A percentile compares a stretch with the other conserved stretches of the same genome.
Evolutionary conservation across 2,113 vertebrate genomes (phyloP).

Genomic region (Myanophis thanlyinensis): DNA sequence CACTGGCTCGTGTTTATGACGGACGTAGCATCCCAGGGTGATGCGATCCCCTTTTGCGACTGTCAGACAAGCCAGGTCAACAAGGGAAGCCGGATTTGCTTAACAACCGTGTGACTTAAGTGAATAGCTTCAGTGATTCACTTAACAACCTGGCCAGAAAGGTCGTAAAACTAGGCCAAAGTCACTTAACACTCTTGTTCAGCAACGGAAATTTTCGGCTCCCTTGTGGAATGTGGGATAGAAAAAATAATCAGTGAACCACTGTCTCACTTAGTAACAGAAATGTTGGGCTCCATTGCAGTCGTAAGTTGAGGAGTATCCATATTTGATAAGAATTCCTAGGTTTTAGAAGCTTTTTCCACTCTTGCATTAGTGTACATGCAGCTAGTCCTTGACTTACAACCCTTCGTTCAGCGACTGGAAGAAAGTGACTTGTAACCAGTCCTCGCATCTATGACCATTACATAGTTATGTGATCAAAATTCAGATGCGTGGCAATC

Average conservation of each 20-base stretch:
- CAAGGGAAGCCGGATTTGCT: background rate
- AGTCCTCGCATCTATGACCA: background rate
- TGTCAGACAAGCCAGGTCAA: background rate
- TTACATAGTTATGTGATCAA: background rate
- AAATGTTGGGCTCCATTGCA: no score
- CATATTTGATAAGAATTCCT: background rate
- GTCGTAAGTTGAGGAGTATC: background rate
- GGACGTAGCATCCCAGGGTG: no score
- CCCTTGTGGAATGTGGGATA: no score
- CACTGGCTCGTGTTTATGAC: background rate
- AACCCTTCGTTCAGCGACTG: background rate
- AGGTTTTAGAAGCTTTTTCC: background rate
- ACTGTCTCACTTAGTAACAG: no score
- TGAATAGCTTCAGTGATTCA: no score
- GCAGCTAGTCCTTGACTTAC: background rate
- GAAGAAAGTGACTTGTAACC: background rate
- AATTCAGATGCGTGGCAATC: background rate
- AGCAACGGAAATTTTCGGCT: no score
- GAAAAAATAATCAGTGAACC: no score
- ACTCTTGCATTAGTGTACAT: background rate
- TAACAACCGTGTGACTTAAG: background rate
- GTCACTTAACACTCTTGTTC: no score
- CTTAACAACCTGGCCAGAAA: no score
- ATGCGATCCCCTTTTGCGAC: background rate
- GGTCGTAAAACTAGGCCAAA: no score